phyloP scores from a whole-genome alignment of 2,113 vertebrate genomes.

The Albula glossodonta region DNA sequence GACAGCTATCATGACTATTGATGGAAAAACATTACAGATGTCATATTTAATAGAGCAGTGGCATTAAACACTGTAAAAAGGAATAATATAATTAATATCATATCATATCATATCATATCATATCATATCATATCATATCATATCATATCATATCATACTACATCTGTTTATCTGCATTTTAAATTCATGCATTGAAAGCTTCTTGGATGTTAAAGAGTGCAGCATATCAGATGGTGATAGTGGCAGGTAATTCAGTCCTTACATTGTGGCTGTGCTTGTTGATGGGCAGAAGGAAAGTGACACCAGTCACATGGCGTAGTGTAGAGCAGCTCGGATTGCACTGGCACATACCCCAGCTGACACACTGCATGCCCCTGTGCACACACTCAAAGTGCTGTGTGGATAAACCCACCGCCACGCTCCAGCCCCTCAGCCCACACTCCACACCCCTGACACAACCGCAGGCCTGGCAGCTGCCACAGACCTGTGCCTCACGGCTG shows the following conservation, averaged over 20 bases:
- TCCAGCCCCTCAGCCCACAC: not conserved
- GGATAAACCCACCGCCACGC: not conserved
- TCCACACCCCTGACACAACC: not conserved
- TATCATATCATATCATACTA: too few species aligned
- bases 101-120: too few species aligned
- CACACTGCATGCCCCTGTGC: constrained; percentile 10
- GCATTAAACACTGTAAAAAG: not conserved
- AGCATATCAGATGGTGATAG: not conserved
- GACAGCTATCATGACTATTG: too few species aligned
- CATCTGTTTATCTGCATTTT: not conserved
- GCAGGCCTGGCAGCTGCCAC: constrained; percentile 8
- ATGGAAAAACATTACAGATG: not conserved
- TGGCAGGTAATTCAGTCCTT: not conserved
- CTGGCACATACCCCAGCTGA: constrained; percentile 6
- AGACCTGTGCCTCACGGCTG: not conserved
- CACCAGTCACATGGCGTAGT: constrained; percentile 8
- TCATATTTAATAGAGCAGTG: not conserved
- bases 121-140: too few species aligned
- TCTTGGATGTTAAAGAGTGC: not conserved
- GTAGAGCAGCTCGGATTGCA: constrained; percentile 13
- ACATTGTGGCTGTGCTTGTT: not conserved
- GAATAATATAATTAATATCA: too few species aligned
- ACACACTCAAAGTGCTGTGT: not conserved
- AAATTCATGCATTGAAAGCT: not conserved
- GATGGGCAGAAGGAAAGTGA: not conserved